Conservation (phyloP, 2,888 invertebrate genomes). For the Thysanoteuthis rhombus region DNA sequence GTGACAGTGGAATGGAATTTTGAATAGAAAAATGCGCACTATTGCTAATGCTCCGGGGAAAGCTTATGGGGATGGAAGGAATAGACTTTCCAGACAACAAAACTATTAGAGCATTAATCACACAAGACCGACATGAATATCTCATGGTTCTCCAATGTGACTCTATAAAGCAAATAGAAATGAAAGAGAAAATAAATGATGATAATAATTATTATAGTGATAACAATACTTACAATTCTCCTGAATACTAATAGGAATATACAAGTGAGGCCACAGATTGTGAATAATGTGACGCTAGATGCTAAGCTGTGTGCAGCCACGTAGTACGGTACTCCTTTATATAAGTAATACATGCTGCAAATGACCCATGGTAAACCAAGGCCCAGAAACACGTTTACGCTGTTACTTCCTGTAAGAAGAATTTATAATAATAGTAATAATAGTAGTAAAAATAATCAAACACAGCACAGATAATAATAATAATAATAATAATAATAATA, state of each 20-base stretch:
- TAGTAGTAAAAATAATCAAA: background rate
- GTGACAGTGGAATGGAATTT: too few relatives aligned
- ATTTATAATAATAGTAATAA: background rate
- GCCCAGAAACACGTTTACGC: conserved; percentile 66
- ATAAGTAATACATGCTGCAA: conserved; percentile 54
- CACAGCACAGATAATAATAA: too few relatives aligned
- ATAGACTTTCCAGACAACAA: too few relatives aligned
- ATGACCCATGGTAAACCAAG: conserved; percentile 66
- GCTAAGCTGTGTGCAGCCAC: conserved; percentile 58
- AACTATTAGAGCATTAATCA: too few relatives aligned
- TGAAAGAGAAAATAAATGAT: too few relatives aligned
- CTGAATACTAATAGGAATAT: conserved; percentile 55
- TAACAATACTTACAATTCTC: conserved; percentile 52
- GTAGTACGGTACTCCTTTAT: conserved; percentile 46
- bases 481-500: background rate
- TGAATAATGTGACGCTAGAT: conserved; percentile 61
- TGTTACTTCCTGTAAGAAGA: conserved; percentile 61
- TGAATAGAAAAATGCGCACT: too few relatives aligned
- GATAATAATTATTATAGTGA: too few relatives aligned
- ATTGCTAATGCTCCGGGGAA: too few relatives aligned
- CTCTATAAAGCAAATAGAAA: too few relatives aligned
- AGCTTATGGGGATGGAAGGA: too few relatives aligned
- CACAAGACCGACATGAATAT: too few relatives aligned
- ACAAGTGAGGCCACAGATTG: conserved; percentile 53
- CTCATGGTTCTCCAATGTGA: too few relatives aligned